These are phyloP conservation scores for Drosophila fuyamai DNA, from an alignment of 1,140 invertebrate species.

Conservation along the genomic window DNA sequence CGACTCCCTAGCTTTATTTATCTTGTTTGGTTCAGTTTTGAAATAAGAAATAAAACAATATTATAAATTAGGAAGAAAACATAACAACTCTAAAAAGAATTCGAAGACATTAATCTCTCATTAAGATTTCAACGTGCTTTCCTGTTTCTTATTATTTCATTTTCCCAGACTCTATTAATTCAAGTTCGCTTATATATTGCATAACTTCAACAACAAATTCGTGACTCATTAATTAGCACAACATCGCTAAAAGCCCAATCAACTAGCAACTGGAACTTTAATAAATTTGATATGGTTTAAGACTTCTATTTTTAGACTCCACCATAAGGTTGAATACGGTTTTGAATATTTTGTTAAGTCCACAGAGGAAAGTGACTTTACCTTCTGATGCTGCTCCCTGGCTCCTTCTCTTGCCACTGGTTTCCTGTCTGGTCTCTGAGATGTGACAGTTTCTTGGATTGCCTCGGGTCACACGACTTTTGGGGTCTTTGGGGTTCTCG, in stretches of 20 bases:
- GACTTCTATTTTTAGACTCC: constrained; percentile 10
- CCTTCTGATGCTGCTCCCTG: not conserved
- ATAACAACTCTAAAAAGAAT: too few relatives aligned
- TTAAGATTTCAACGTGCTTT: not conserved
- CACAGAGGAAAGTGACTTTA: constrained; percentile 5
- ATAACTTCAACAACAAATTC: constrained; percentile 16
- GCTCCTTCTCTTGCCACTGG: not conserved
- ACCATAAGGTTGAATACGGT: not conserved
- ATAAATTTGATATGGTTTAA: not conserved
- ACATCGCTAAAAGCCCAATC: constrained; percentile 26
- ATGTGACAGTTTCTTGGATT: constrained; percentile 39
- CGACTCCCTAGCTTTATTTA: too few relatives aligned
- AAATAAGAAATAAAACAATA: too few relatives aligned
- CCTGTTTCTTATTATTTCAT: not conserved
- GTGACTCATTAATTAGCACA: constrained; percentile 26
- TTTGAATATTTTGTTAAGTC: constrained; percentile 4
- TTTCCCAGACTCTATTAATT: not conserved
- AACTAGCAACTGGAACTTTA: not conserved
- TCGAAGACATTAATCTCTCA: not conserved
- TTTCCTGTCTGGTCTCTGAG: constrained; percentile 16
- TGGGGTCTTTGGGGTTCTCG: constrained; percentile 30
- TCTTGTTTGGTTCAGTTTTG: not conserved
- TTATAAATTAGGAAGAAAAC: too few relatives aligned
- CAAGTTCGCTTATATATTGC: constrained; percentile 14
- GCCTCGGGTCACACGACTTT: constrained; percentile 33